These are phyloP conservation scores for Protobothrops flavoviridis DNA, from an alignment of 2,113 vertebrate species.

Conservation along the genomic window DNA sequence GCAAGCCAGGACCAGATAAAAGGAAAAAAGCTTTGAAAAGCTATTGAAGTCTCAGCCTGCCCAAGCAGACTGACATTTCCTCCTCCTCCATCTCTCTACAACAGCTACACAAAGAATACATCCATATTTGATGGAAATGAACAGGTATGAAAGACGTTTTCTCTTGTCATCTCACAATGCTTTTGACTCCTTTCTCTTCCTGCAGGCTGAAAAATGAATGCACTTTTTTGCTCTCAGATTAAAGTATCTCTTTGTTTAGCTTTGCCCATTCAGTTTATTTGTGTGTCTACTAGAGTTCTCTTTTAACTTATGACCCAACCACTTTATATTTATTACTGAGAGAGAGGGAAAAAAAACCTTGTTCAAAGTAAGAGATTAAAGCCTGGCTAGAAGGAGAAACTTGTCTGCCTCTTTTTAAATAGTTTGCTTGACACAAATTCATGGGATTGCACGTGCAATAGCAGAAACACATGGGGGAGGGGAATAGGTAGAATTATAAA, in stretches of 20 bases:
- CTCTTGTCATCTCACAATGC: slow-evolving; percentile 44
- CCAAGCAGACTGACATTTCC: slow-evolving; percentile 4
- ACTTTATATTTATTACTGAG: slow-evolving; percentile 51
- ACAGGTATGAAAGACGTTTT: slow-evolving; percentile 45
- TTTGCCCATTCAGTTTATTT: slow-evolving; percentile 49
- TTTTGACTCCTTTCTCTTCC: slow-evolving; percentile 44
- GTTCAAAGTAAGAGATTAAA: slow-evolving; percentile 23
- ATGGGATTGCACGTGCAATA: not conserved
- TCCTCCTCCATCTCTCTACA: slow-evolving; percentile 23
- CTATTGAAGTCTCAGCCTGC: not conserved
- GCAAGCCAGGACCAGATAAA: slow-evolving; percentile 26
- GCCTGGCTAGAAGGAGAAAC: slow-evolving; percentile 30
- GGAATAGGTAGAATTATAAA: not conserved
- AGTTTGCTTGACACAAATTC: slow-evolving; percentile 43
- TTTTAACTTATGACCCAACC: slow-evolving; percentile 45
- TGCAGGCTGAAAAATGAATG: slow-evolving; percentile 34
- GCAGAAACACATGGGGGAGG: not conserved
- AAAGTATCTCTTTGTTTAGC: slow-evolving; percentile 55
- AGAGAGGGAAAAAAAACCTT: slow-evolving; percentile 9
- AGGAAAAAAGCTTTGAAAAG: not conserved
- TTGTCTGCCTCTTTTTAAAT: not conserved
- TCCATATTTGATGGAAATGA: slow-evolving; percentile 34
- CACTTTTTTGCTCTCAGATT: slow-evolving; percentile 29
- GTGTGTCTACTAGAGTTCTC: slow-evolving; percentile 46
- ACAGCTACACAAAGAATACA: slow-evolving; percentile 9